Base-by-base conservation (phyloP, 2,113 vertebrate genomes). In the Mus pahari region DNA sequence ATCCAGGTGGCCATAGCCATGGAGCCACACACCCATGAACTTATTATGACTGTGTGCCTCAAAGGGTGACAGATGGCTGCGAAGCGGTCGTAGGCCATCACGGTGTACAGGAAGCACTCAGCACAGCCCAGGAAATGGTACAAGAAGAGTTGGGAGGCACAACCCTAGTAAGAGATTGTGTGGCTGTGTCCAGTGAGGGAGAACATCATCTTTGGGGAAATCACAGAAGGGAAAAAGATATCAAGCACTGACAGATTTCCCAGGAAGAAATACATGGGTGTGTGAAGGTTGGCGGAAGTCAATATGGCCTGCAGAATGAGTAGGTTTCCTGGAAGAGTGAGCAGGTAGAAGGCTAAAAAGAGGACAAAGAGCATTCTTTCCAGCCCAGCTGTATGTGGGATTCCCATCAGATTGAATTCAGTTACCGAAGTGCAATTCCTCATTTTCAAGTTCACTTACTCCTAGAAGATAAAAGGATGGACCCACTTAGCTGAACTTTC, bases 221-320 rank as follows among this genome's bases (percentile, higher is more conserved):
- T 98, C 62, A 94, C 96, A 0, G 98, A 97, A 28, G 98, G 98
- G 74, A 97, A 98, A 31, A 97, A 55, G 8, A 98, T 94, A 50
- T 98, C 98, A 84, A 97, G 97, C n/a, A 98, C 96, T 33, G 98
- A 98, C 1, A 98, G 96, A 90, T 98, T 98, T 89, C 83, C 97
- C 62, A 98, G 96, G 86, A 98, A 98, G 83, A 98, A 98, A 33
- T 97, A 98, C 98, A 98, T 98, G 12, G 98, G 98, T 0, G 97
- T 98, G 68, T 77, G 89, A 42, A 98, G 97, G 68, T 93, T 98
- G 2, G 96, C 77, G 68, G 98, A 98, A 0, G 92, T 91, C 53
- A 96, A 39, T 7, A 97, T 97, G 68, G 98, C 71, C 13, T 95
- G 96, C n/a, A 98, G 97, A 62, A 98, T 98, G 92, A 98, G 94